Conservation (phyloP, 2,888 invertebrate genomes). For the Plebejus melissa region DNA sequence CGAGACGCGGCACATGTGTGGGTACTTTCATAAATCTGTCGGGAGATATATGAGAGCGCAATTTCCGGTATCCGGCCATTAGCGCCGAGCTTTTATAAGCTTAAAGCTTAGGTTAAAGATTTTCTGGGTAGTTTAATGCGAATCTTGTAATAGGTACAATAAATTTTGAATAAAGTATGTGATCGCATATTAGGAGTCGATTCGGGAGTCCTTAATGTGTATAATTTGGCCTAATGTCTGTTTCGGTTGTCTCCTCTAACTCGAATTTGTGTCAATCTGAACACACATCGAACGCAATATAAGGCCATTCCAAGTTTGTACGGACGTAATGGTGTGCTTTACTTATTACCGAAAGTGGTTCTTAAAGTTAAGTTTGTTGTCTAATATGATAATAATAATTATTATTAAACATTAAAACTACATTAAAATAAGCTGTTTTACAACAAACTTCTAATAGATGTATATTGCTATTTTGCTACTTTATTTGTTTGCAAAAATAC, state of each 20-base stretch:
- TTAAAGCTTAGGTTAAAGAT: constrained; percentile 80
- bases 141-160: constrained; percentile 79
- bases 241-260: constrained; percentile 48
- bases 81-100: constrained; percentile 84
- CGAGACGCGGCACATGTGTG: constrained; percentile 77
- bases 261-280: constrained; percentile 37
- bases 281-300: constrained; percentile 34
- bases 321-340: neutral
- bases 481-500: no score
- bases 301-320: constrained; percentile 27
- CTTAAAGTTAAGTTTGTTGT: neutral
- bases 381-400: neutral
- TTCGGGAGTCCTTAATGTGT: constrained; percentile 77
- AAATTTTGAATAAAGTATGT: constrained; percentile 78
- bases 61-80: constrained; percentile 95
- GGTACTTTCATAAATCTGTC: constrained; percentile 94
- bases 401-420: no score
- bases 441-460: no score
- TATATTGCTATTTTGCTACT: no score
- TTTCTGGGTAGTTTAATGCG: constrained; percentile 80
- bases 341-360: neutral
- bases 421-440: no score
- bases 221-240: constrained; percentile 75
- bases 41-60: constrained; percentile 93
- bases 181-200: constrained; percentile 78